Base-by-base conservation (phyloP, 2,888 invertebrate genomes). In the Anaspis maculata region DNA sequence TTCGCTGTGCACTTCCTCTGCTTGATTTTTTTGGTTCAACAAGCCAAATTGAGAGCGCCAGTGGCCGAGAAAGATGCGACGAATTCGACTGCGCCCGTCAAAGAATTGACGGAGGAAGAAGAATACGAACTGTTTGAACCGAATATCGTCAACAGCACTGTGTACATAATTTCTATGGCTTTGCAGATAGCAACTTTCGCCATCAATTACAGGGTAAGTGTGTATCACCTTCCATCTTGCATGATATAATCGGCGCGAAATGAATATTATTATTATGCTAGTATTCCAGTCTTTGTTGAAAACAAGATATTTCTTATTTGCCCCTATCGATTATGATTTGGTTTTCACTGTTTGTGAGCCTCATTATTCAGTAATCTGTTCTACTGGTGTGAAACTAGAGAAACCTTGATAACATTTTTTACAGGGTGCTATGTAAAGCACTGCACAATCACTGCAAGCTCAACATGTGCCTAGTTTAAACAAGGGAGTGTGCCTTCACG, bases 121-220 rank as follows among this genome's bases (percentile, higher is more conserved):
- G 79, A 88, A 51, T 87, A 91, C 37, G 77, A 79, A 33, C 78
- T 82, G 47, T 98, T 97, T 66, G 80, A 86, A 51, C 92, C 97
- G 3, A 94, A 88, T 61, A 74, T 99, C 39, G 76, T 98, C 22
- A 99, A 98, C 66, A 94, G 95, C 56, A 95, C 96, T 0, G 96
- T 99, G 9, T 99, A 98, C 62, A 88, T 99, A 37, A 94, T 98
- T 54, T 95, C 96, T 1, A 85, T 97, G 81, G 84, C 95, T 10
- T 70, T 99, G 41, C 98, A 99, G 72, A 83, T 98, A 46, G 90
- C 94, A 2, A 98, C 98, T 7, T 98, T 99, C 68, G 96, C 95
- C 35, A 92, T 99, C 37, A 99, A 99, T 68, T 98, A 99, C 62
- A 83, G 95, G 76, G 96, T 96, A 68, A 66, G 47, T 42, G n/a